Evolutionary conservation across 1,140 invertebrate genomes (phyloP).

Genomic region (Platyscapa corneri): DNA sequence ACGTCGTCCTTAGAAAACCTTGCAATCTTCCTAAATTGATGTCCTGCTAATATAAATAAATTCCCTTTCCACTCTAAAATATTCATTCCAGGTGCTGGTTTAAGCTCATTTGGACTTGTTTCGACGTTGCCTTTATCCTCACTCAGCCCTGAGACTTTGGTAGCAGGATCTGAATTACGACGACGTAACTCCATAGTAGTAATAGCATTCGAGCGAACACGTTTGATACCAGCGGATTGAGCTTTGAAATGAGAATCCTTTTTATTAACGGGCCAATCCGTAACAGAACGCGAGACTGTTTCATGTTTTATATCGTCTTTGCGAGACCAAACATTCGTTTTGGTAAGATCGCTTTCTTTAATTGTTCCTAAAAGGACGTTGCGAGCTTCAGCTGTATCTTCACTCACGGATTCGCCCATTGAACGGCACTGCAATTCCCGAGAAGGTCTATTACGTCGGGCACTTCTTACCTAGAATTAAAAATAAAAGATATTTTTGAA

Average conservation of each 20-base stretch:
- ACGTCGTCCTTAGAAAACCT: slow-evolving; percentile 85
- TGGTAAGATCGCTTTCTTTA: slow-evolving; percentile 68
- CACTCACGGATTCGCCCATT: slow-evolving; percentile 70
- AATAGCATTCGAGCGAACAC: slow-evolving; percentile 71
- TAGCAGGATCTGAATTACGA: slow-evolving; percentile 84
- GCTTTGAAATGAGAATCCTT: slow-evolving; percentile 62
- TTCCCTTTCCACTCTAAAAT: slow-evolving; percentile 76
- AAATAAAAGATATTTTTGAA: too few relatives aligned
- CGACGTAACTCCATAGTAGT: slow-evolving; percentile 76
- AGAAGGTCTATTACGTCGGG: slow-evolving; percentile 67
- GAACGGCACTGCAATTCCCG: slow-evolving; percentile 70
- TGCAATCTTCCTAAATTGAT: slow-evolving; percentile 82
- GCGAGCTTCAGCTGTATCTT: slow-evolving; percentile 60
- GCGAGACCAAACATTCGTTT: slow-evolving; percentile 62
- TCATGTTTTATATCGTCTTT: slow-evolving; percentile 61
- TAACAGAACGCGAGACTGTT: slow-evolving; percentile 60
- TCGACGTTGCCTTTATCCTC: slow-evolving; percentile 68
- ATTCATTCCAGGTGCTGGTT: slow-evolving; percentile 70
- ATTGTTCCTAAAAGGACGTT: slow-evolving; percentile 70
- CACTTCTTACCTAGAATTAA: slow-evolving; percentile 56
- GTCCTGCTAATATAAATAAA: slow-evolving; percentile 80
- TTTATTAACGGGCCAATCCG: slow-evolving; percentile 71
- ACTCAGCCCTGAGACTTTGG: slow-evolving; percentile 70
- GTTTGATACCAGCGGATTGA: slow-evolving; percentile 69
- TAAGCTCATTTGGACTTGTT: slow-evolving; percentile 67